Base-by-base conservation (phyloP, 1,140 invertebrate species). In the Formica exsecta region DNA sequence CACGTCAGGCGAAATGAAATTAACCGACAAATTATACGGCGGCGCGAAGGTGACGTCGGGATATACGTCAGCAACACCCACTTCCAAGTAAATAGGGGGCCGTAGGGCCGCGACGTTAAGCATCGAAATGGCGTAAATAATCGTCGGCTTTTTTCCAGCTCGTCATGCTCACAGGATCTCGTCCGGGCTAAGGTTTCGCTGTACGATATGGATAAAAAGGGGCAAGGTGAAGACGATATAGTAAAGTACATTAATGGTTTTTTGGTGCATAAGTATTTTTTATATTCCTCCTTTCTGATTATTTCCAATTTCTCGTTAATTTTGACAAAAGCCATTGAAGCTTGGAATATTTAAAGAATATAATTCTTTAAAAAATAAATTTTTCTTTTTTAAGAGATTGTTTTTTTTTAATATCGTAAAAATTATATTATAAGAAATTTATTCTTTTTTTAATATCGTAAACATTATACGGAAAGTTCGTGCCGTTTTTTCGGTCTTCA, bases 41-140 rank as follows among this genome's bases (percentile, higher is more conserved):
- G 71, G 36, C 61, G 59, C 29, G 29, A 32, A 59, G 48, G 36
- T 54, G 51, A 77, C 25, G 86, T 36, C 32, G 38, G 36, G 79
- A 89, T 74, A 68, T 57, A 88, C 79, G 87, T 79, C 87, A 88
- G 59, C 57, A 62, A 59, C 85, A 88, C 76, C 66, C 87, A 88
- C 75, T 86, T 88, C 29, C 76, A 61, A 86, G 76, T 80, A 71
- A 86, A 81, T 83, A 86, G 66, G 29, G 38, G 81, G 44, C 81
- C 84, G 61, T 62, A 66, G 66, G 19, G 81, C 70, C 64, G 51
- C 59, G 81, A 83, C 85, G 70, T 88, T 54, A 51, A 81, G 57
- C 71, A 64, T 88, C 38, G 65, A 84, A 90, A 75, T 86, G 83
- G 84, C 88, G 84, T 90, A 79, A 88, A 90, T 88, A 88, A 88